A percentile compares a stretch with the other conserved stretches of the same genome.
Evolutionary conservation across 2,113 vertebrate species (phyloP).

Genomic region (Telmatochromis sp.): DNA sequence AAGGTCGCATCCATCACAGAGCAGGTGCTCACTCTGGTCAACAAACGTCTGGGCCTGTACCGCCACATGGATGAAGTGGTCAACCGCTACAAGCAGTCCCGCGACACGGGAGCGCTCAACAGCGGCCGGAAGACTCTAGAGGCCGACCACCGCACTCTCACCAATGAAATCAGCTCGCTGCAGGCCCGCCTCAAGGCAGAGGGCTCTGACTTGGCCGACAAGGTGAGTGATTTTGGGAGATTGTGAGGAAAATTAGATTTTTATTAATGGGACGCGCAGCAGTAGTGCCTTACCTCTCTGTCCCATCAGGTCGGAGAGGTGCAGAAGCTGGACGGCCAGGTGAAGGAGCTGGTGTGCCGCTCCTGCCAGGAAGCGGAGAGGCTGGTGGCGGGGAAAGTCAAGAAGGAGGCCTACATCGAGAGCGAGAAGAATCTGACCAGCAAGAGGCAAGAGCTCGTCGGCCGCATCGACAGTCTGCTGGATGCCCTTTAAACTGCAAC

Average conservation of each 20-base stretch:
- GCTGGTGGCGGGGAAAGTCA: conserved; percentile 92
- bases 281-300: not conserved
- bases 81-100: conserved; percentile 93
- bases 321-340: conserved; percentile 90
- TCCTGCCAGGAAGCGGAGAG: conserved; percentile 89
- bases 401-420: conserved; percentile 93
- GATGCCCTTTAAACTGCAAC: conserved; percentile 79
- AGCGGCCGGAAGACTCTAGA: conserved; percentile 89
- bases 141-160: conserved; percentile 85
- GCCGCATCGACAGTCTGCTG: conserved; percentile 91
- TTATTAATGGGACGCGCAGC: not conserved
- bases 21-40: conserved; percentile 93
- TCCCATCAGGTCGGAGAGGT: conserved; percentile 78
- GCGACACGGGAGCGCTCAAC: conserved; percentile 87
- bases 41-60: conserved; percentile 93
- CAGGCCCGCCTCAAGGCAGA: conserved; percentile 91
- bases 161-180: conserved; percentile 82
- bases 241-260: not conserved
- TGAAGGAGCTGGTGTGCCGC: conserved; percentile 93
- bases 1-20: conserved; percentile 98
- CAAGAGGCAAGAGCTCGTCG: conserved; percentile 89
- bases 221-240: conserved; percentile 65
- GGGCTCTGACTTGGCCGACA: conserved; percentile 92
- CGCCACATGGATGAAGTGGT: conserved; percentile 94
- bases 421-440: conserved; percentile 83